Evolutionary conservation across 30 jellyfish, hydroid and myxozoan species (phyloP), one percentile per base, ranked within the genome.

Genomic region (Morbakka virulenta): DNA sequence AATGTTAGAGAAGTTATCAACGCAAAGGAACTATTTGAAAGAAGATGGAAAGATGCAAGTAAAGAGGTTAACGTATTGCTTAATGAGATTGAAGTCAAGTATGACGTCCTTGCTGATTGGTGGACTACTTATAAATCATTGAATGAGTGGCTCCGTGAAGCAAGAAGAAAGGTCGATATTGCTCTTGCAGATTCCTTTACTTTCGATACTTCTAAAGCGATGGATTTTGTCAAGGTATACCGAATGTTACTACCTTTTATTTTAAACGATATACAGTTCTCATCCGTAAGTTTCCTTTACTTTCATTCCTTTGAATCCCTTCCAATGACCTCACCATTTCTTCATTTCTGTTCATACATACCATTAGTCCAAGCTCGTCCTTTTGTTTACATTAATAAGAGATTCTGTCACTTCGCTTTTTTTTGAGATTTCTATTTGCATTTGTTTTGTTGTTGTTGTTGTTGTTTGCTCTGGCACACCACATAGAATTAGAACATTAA

Each of bases 21-120:
- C 4, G 92, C 74, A 47, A 89, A 85, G 27, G 94, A 78, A 35
- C 70, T 88, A n/a, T 89, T 89, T 50, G 91, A 89, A 74, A 63
- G 83, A n/a, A 81, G 92, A 0, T 89, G 97, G 97, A 31, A 24
- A 34, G 87, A 71, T 29, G 57, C 77, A 32, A 73, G 75, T 12
- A 67, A 52, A 24, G 52, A 67, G 9, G 52, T 81, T 30, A 66
- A 62, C 20, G 3, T 57, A 35, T n/a, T 70, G 85, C 75, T n/a
- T 21, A 69, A 61, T 1, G 83, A 69, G 36, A 36, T 63, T 30
- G 93, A 81, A 72, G 85, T 49, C 12, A 62, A 52, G 23, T 12
- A 62, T 1, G 29, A 13, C 1, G 14, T 52, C 28, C 29, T 65
- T 1, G 64, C 72, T 1, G 80, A 77, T 52, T 63, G 78, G 80